These are phyloP conservation scores for Tachysurus fulvidraco DNA, from an alignment of 2,113 vertebrate species.

Conservation along the genomic window DNA sequence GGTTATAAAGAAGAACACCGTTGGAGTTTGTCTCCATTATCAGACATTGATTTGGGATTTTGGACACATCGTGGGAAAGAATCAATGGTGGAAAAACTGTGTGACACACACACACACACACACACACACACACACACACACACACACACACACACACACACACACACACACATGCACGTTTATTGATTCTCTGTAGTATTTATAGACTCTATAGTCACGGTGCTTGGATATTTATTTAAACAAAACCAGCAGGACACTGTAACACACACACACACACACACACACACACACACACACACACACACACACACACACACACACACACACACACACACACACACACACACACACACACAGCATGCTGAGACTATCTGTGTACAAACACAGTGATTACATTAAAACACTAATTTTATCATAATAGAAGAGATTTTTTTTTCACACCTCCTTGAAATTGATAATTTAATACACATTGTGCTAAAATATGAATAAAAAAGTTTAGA, in stretches of 20 bases:
- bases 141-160: background rate
- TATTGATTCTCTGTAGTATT: background rate
- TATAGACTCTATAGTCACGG: background rate
- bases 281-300: background rate
- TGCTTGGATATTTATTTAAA: background rate
- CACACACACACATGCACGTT: slow-evolving; percentile 6
- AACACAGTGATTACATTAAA: background rate
- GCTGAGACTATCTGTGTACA: background rate
- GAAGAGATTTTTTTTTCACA: background rate
- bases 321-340: background rate
- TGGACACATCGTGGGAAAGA: background rate
- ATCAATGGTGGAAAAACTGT: background rate
- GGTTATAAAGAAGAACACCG: background rate
- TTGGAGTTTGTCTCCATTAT: background rate
- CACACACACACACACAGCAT: background rate
- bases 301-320: background rate
- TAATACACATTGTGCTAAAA: background rate
- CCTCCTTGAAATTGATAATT: background rate
- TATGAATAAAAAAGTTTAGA: background rate
- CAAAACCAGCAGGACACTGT: background rate
- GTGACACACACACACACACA: background rate
- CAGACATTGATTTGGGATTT: background rate
- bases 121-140: background rate
- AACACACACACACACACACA: background rate
- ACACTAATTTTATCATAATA: background rate